phyloP scores from a whole-genome alignment of 2,113 vertebrate genomes.

The Stigmatopora argus region DNA sequence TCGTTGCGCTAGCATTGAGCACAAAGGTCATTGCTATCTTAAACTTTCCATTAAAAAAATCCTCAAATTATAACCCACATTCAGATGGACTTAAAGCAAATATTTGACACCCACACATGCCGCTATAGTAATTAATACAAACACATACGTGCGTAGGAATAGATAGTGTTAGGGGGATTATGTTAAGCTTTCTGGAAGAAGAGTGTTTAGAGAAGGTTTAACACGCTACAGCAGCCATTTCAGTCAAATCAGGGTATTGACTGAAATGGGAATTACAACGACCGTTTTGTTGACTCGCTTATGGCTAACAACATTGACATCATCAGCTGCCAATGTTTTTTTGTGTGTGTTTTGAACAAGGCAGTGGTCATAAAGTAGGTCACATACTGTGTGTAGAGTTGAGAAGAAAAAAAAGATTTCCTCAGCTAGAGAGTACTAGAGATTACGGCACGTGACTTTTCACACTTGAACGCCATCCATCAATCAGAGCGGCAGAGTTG shows the following conservation, averaged over 20 bases:
- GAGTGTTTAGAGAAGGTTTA: slow-evolving; percentile 47
- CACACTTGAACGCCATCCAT: slow-evolving; percentile 24
- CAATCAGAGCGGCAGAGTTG: slow-evolving; percentile 14
- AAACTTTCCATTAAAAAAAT: background rate
- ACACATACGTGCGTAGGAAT: background rate
- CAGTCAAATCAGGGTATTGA: slow-evolving; percentile 31
- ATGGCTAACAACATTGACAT: slow-evolving; percentile 12
- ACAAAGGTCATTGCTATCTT: too few species aligned
- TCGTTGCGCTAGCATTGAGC: too few species aligned
- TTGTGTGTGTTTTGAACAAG: slow-evolving; percentile 6
- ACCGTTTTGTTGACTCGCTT: slow-evolving; percentile 17
- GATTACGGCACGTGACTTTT: slow-evolving; percentile 33
- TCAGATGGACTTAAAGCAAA: background rate
- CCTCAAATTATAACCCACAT: background rate
- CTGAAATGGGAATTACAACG: slow-evolving; percentile 27
- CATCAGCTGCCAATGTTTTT: background rate
- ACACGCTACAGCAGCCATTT: slow-evolving; percentile 26
- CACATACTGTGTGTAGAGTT: background rate
- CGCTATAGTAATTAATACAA: background rate
- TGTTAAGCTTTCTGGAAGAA: slow-evolving; percentile 23
- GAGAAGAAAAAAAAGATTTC: slow-evolving; percentile 11
- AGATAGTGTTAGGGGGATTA: slow-evolving; percentile 14
- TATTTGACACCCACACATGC: background rate
- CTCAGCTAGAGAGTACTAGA: slow-evolving; percentile 6
- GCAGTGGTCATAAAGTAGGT: background rate